Base-by-base conservation (phyloP, 1,140 invertebrate genomes). In the Magallana ariakensis region DNA sequence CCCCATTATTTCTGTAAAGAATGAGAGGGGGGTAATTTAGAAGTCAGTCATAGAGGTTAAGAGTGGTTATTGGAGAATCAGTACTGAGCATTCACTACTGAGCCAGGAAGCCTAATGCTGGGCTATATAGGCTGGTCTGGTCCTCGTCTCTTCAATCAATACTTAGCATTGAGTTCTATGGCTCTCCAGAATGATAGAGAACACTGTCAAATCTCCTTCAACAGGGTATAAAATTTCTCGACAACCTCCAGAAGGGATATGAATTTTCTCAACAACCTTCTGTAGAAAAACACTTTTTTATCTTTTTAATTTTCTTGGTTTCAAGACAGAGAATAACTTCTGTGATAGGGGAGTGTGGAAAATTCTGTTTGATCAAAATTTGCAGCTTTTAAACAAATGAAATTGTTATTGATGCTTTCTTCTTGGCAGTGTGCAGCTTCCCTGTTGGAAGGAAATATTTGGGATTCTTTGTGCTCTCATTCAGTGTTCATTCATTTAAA, bases 181-280 rank as follows among this genome's bases (percentile, higher is more conserved):
- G 66, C 33, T 26, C 66, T 75, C 22, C 22, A 33, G 22, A 10
- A 75, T 75, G 66, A 75, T 75, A 26, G 66, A 75, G 22, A 75
- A 75, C 22, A 33, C 19, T 75, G 66, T 5, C 22, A 33, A 75
- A 75, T 75, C 66, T 75, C 66, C 22, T 75, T 75, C 66, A 75
- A 75, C 66, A 46, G 15, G 66, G 26, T 26, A 75, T 75, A 75
- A 22, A 26, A 33, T 33, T 75, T 75, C 66, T 75, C 66, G 33
- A 75, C 22, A 75, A 75, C 66, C 66, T 11, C 33, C 66, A 33
- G 0, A 33, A 33, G 26, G 15, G 66, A 13, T 26, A 70, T 70
- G 26, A 22, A 26, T 11, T 33, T 70, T 70, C 66, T 70, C 66
- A 70, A 70, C 22, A 70, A 70, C 66, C 66, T 11, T 46, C 33